Conservation (phyloP, 2,888 invertebrate genomes). For the Erannis defoliaria region DNA sequence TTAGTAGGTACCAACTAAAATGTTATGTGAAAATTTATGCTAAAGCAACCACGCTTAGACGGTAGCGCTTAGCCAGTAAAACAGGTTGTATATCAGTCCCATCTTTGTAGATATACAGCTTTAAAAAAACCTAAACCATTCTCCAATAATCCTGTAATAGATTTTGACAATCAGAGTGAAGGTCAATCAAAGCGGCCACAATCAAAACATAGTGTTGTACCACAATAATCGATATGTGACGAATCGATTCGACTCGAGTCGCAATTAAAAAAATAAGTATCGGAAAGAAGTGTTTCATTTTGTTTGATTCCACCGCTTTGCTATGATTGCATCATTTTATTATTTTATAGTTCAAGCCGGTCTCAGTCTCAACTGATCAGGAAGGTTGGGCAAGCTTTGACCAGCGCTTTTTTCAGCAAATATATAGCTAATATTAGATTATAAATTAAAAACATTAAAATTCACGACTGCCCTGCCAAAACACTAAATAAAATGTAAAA, state of each 20-base stretch:
- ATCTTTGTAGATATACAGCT: neutral
- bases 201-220: conserved; percentile 37
- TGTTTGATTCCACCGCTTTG: conserved; percentile 35
- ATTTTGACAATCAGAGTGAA: conserved; percentile 15
- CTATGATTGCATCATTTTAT: conserved; percentile 24
- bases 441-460: too few relatives aligned
- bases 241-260: conserved; percentile 31
- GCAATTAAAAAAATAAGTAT: conserved; percentile 34
- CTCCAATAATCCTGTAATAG: neutral
- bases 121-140: neutral
- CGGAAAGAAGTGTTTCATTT: conserved; percentile 35
- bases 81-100: too few relatives aligned
- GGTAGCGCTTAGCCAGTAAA: too few relatives aligned
- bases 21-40: too few relatives aligned
- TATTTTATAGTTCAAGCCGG: conserved; percentile 1
- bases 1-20: too few relatives aligned
- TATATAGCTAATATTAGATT: too few relatives aligned
- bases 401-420: neutral
- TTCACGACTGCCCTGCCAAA: too few relatives aligned
- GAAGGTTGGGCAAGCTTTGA: neutral
- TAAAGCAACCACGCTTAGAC: too few relatives aligned
- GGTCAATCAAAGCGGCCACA: conserved; percentile 25
- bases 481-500: too few relatives aligned
- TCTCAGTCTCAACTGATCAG: neutral
- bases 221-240: conserved; percentile 25